These are phyloP conservation scores for Albula glossodonta DNA, from an alignment of 2,113 vertebrate species.

Conservation along the genomic window DNA sequence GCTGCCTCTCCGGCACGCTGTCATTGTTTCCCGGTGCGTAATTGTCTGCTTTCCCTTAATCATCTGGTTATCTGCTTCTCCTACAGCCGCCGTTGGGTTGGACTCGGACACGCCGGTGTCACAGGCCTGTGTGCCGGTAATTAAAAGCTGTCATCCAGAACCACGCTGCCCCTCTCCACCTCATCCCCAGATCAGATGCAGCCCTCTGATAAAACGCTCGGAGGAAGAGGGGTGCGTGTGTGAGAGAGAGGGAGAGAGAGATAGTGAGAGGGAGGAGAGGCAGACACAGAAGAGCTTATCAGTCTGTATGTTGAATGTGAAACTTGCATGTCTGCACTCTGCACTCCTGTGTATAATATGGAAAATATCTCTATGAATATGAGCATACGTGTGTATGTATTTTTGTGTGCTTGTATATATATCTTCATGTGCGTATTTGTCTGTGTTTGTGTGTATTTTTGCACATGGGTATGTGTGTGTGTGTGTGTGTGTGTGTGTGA, in stretches of 20 bases:
- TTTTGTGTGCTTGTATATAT: too few species aligned
- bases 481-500: not conserved
- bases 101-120: conserved; percentile 69
- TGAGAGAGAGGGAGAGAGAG: not conserved
- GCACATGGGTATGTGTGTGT: not conserved
- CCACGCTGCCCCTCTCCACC: conserved; percentile 63
- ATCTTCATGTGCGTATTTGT: not conserved
- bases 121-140: conserved; percentile 69
- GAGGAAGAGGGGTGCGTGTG: conserved; percentile 45
- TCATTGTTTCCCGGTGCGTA: conserved; percentile 50
- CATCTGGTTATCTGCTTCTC: conserved; percentile 62
- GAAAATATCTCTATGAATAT: too few species aligned
- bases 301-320: too few species aligned
- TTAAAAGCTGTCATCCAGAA: conserved; percentile 76
- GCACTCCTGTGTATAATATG: too few species aligned
- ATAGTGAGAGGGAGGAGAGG: not conserved
- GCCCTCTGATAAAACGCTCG: conserved; percentile 64
- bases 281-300: not conserved
- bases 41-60: conserved; percentile 65
- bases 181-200: conserved; percentile 69
- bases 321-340: too few species aligned
- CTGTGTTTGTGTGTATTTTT: not conserved
- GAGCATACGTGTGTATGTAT: too few species aligned
- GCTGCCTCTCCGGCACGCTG: conserved; percentile 43
- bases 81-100: conserved; percentile 64